Percentiles rank a stretch among this genome's conserved stretches.
phyloP scores from a whole-genome alignment of 2,888 invertebrate species.

The Dolomedes plantarius region DNA sequence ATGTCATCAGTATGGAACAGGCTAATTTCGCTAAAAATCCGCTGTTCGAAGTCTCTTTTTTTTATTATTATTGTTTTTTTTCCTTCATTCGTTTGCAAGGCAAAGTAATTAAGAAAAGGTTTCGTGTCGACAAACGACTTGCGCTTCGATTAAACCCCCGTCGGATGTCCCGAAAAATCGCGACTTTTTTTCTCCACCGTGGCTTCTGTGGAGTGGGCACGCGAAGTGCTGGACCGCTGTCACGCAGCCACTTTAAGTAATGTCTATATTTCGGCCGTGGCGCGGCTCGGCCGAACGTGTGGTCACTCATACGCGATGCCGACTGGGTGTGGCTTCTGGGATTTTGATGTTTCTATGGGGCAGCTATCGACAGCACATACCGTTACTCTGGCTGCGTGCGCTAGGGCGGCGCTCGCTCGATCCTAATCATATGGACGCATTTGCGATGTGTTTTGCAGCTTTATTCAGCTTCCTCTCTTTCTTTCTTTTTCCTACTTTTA shows the following conservation, averaged over 20 bases:
- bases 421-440: neutral
- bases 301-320: conserved; percentile 14
- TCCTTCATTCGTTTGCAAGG: neutral
- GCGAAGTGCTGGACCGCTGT: conserved; percentile 41
- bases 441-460: neutral
- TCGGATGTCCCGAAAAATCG: conserved; percentile 21
- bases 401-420: neutral
- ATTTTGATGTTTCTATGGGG: conserved; percentile 21
- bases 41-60: neutral
- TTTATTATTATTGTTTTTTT: too few relatives aligned
- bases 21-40: neutral
- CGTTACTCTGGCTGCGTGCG: neutral
- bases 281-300: conserved; percentile 29
- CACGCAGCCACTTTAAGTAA: conserved; percentile 67
- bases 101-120: conserved; percentile 53
- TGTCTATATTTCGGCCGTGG: conserved; percentile 62
- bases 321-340: conserved; percentile 18
- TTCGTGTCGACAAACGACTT: conserved; percentile 61
- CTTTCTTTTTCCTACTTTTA: too few relatives aligned
- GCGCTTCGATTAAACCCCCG: conserved; percentile 34
- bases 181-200: conserved; percentile 23
- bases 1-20: neutral
- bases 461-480: too few relatives aligned
- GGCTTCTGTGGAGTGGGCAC: conserved; percentile 39
- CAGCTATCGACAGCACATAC: neutral